Conservation (phyloP, 2,113 vertebrate genomes). For the Lethenteron reissneri region DNA sequence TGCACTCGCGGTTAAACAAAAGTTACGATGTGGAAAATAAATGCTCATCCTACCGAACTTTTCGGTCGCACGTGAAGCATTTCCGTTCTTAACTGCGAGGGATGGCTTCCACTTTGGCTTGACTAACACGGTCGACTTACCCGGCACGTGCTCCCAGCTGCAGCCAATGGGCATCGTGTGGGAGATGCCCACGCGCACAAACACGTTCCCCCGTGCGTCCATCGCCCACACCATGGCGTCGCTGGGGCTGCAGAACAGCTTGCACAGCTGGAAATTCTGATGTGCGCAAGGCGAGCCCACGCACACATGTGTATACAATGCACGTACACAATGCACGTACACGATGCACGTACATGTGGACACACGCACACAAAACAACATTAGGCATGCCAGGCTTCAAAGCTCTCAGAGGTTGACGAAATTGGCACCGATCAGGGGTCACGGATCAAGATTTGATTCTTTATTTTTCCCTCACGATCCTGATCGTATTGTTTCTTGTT, state of each 20-base stretch:
- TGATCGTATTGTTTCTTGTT: too few relatives aligned
- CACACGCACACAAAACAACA: neutral
- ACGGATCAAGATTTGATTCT: neutral
- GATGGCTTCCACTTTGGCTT: neutral
- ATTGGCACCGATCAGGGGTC: neutral
- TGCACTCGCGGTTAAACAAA: neutral
- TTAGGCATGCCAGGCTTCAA: neutral
- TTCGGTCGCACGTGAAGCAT: too few relatives aligned
- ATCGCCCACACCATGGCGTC: slow-evolving; percentile 72
- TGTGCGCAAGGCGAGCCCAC: neutral
- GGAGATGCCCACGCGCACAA: slow-evolving; percentile 53
- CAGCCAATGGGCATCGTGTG: slow-evolving; percentile 93
- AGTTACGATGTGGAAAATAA: neutral
- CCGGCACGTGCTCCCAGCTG: slow-evolving; percentile 76
- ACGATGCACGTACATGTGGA: neutral
- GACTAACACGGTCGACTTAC: slow-evolving; percentile 20
- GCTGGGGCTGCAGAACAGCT: slow-evolving; percentile 39
- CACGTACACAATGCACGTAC: too few relatives aligned
- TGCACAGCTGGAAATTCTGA: slow-evolving; percentile 1
- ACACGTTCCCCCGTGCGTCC: slow-evolving; percentile 57
- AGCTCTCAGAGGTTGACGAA: neutral
- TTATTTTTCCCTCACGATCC: neutral
- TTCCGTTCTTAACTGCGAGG: neutral
- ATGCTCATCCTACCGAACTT: neutral
- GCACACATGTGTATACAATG: neutral